Evolutionary conservation across 2,888 invertebrate genomes (phyloP).

Genomic region (Iselma pallidipennis): DNA sequence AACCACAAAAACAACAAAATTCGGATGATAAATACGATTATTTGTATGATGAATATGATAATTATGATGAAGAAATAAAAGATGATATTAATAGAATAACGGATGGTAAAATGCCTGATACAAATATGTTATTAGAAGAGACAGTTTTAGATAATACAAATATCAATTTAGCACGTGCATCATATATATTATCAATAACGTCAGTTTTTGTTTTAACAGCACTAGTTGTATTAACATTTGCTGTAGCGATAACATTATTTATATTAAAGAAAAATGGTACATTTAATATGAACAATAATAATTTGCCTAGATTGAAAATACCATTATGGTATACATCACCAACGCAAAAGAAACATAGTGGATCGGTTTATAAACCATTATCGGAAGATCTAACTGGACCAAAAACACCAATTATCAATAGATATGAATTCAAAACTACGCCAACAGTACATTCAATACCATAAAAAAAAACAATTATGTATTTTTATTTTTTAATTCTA

Average conservation of each 20-base stretch:
- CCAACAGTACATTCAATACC: slow-evolving; percentile 39
- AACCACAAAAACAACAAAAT: background rate
- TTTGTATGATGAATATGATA: slow-evolving; percentile 54
- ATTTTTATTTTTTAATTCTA: background rate
- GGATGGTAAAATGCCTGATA: slow-evolving; percentile 4
- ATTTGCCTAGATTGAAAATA: slow-evolving; percentile 50
- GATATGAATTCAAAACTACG: slow-evolving; percentile 59
- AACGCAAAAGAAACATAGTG: slow-evolving; percentile 70
- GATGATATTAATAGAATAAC: slow-evolving; percentile 8
- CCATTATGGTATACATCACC: slow-evolving; percentile 46
- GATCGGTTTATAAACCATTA: slow-evolving; percentile 76
- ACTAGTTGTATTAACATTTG: slow-evolving; percentile 60
- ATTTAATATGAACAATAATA: slow-evolving; percentile 45
- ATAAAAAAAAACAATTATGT: slow-evolving; percentile 3
- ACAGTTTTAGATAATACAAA: slow-evolving; percentile 27
- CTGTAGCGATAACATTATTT: slow-evolving; percentile 47
- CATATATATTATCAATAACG: slow-evolving; percentile 50
- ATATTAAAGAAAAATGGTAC: slow-evolving; percentile 46
- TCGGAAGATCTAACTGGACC: slow-evolving; percentile 76
- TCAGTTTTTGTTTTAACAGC: slow-evolving; percentile 64
- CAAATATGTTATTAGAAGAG: slow-evolving; percentile 12
- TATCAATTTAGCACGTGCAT: slow-evolving; percentile 38
- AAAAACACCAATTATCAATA: slow-evolving; percentile 64
- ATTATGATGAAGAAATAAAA: slow-evolving; percentile 39
- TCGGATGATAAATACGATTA: slow-evolving; percentile 47